Evolutionary conservation across 2,113 vertebrate genomes (phyloP).

Genomic region (Gopherus flavomarginatus): DNA sequence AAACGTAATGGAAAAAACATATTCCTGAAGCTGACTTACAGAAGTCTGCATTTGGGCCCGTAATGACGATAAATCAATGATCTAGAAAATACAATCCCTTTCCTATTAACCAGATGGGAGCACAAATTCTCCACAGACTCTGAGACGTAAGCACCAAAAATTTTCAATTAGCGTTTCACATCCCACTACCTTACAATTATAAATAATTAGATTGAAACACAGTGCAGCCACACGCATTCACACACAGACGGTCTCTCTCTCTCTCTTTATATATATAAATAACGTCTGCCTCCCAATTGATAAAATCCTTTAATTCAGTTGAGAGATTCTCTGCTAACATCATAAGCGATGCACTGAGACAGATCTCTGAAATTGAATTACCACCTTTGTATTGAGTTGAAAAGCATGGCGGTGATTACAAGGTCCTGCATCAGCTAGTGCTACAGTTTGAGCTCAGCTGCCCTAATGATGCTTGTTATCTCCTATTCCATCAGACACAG

Average conservation of each 20-base stretch:
- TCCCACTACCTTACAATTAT: conserved; percentile 62
- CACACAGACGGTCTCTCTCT: background rate
- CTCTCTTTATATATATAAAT: background rate
- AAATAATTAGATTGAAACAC: conserved; percentile 54
- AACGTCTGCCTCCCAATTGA: conserved; percentile 11
- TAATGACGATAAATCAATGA: conserved; percentile 79
- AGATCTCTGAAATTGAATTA: conserved; percentile 58
- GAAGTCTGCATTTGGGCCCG: background rate
- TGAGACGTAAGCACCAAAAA: conserved; percentile 62
- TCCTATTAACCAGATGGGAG: conserved; percentile 80
- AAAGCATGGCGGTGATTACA: conserved; percentile 13
- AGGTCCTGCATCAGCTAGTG: conserved; percentile 1
- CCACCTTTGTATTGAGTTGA: conserved; percentile 37
- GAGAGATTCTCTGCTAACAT: conserved; percentile 5
- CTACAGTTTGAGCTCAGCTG: background rate
- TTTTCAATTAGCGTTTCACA: conserved; percentile 79
- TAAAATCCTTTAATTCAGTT: conserved; percentile 1
- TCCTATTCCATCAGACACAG: background rate
- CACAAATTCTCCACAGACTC: conserved; percentile 61
- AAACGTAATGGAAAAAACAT: conserved; percentile 38
- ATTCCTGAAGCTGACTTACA: conserved; percentile 50
- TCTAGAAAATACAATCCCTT: conserved; percentile 80
- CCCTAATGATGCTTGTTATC: background rate
- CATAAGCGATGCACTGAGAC: conserved; percentile 15
- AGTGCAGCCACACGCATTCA: background rate